phyloP scores from a whole-genome alignment of 2,113 vertebrate species.

The Leiothrix lutea region DNA sequence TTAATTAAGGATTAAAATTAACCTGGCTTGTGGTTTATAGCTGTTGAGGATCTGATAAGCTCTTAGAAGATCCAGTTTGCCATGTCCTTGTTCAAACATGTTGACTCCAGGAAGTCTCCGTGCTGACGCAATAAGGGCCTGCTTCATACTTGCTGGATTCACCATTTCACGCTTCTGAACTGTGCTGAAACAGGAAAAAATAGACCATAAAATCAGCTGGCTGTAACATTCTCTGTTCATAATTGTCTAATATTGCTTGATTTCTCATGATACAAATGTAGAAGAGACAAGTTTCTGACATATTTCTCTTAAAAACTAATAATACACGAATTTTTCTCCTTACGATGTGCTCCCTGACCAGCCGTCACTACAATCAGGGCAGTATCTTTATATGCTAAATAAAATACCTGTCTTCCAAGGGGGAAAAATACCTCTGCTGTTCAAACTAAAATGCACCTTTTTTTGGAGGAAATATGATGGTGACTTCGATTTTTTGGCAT shows the following conservation, averaged over 20 bases:
- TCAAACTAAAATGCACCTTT: background rate
- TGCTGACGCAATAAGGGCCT: slow-evolving; percentile 94
- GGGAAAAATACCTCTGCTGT: background rate
- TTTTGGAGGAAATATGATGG: background rate
- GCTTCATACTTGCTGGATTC: slow-evolving; percentile 98
- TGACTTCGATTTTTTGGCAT: background rate
- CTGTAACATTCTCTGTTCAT: background rate
- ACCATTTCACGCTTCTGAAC: slow-evolving; percentile 92
- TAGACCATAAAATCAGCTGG: background rate
- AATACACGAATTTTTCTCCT: background rate
- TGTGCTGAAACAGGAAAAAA: slow-evolving; percentile 76
- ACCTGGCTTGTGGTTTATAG: slow-evolving; percentile 98
- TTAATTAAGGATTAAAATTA: background rate
- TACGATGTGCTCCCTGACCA: background rate
- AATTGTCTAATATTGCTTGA: background rate
- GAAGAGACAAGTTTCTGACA: background rate
- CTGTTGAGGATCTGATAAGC: slow-evolving; percentile 98
- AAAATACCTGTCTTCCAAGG: accelerated
- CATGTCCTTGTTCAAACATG: slow-evolving; percentile 99
- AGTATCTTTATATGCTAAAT: background rate
- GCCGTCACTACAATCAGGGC: background rate
- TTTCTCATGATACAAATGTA: background rate
- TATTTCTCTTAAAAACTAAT: background rate
- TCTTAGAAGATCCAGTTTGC: slow-evolving; percentile 93
- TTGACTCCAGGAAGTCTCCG: slow-evolving; percentile 96